Base-by-base conservation (phyloP, 2,888 invertebrate genomes). In the Liodrosophila aerea region DNA sequence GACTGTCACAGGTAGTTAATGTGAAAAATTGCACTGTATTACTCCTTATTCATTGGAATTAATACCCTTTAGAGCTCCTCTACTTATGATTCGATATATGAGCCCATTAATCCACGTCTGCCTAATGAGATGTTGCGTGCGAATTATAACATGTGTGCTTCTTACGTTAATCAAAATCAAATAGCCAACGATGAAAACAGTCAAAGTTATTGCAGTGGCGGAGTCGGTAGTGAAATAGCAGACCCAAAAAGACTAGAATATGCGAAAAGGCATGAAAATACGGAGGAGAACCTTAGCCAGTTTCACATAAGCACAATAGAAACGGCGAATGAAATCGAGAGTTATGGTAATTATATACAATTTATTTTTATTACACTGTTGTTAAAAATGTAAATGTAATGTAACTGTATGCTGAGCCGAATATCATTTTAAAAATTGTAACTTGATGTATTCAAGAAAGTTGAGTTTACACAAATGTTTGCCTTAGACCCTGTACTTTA, bases 81-180 rank as follows among this genome's bases (percentile, higher is more conserved):
- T 1, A 95, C 94, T 0, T 97, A 97, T 90, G 97, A 97, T 89
- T 96, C 96, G 16, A 94, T 97, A 73, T 97, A 97, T 89, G 97
- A 97, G 85, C 97, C 97, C n/a, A 96, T 97, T 69, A 96, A 95
- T 90, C 95, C 95, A n/a, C 92, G 94, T 30, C 94, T 95, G 47
- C 93, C 94, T 7, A 94, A 93, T 76, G 93, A 94, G 73, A 90
- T 94, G 88, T 93, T 94, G 0, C 90, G 92, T 34, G 92, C 93
- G 15, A 94, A 93, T 82, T 94, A 93, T 86, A 93, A 94, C 1
- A 89, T 93, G 71, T 94, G 94, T 76, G 93, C 93, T 7, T 92
- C 94, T 1, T 94, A 94, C 78, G 92, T 90, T 0, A 91, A 91
- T 73, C 90, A 90, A 1, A 88, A 46, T 27, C 47, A 51, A 29